Percentiles rank a stretch among this genome's conserved stretches.
Conservation (phyloP, 2,888 invertebrate species). For the Alsophila aescularia region DNA sequence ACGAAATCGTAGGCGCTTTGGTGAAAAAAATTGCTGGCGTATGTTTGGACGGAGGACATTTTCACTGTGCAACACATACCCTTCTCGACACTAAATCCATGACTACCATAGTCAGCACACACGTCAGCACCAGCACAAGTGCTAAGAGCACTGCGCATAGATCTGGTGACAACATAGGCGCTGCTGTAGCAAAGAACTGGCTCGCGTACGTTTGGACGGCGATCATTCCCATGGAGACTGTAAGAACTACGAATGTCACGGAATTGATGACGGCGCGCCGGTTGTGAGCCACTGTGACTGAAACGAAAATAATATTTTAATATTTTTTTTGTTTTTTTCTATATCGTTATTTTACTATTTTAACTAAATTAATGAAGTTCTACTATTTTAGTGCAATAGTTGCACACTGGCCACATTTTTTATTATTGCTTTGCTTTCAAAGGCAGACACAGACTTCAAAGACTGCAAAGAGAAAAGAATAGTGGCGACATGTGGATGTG, state of each 20-base stretch:
- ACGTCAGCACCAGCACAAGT: conserved; percentile 70
- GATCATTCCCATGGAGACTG: conserved; percentile 50
- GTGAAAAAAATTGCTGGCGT: too few species aligned
- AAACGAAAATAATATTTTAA: conserved; percentile 19
- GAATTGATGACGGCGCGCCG: conserved; percentile 49
- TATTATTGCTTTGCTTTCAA: too few species aligned
- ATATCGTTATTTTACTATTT: too few species aligned
- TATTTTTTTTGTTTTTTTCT: too few species aligned
- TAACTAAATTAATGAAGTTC: too few species aligned
- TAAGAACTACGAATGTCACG: conserved; percentile 36
- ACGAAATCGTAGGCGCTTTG: too few species aligned
- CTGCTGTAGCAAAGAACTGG: conserved; percentile 71
- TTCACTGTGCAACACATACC: too few species aligned
- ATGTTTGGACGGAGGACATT: too few species aligned
- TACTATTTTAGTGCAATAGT: too few species aligned
- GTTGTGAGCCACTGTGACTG: conserved; percentile 64
- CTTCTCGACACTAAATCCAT: conserved; percentile 82
- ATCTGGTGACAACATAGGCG: conserved; percentile 68
- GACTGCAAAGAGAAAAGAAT: too few species aligned
- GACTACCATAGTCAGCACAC: conserved; percentile 61
- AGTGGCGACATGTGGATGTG: background rate
- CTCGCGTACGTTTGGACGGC: conserved; percentile 63
- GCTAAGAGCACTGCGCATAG: conserved; percentile 81
- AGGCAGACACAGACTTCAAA: too few species aligned
- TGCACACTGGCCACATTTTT: background rate